Evolutionary conservation across 2,797 vertebrate genomes (phyloP).

Genomic region (Leuciscus waleckii): DNA sequence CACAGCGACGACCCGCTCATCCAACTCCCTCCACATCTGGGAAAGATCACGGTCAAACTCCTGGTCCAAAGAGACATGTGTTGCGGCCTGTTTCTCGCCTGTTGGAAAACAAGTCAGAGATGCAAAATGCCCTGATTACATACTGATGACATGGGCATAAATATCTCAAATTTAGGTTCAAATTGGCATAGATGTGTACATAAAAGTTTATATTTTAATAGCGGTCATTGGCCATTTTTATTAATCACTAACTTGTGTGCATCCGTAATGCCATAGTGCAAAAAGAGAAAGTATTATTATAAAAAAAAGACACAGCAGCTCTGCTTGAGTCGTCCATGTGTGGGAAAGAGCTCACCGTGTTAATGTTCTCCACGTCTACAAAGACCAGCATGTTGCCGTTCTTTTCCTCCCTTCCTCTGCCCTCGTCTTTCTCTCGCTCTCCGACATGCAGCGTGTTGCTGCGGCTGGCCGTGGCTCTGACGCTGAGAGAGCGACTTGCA

Average conservation of each 20-base stretch:
- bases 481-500: constrained; percentile 91
- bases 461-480: constrained; percentile 86
- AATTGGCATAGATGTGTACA: too few relatives aligned
- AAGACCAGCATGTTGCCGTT: constrained; percentile 88
- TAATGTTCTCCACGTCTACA: constrained; percentile 95
- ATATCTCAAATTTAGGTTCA: not conserved
- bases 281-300: not conserved
- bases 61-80: constrained; percentile 93
- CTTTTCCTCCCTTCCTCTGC: constrained; percentile 69
- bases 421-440: constrained; percentile 66
- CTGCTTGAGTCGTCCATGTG: not conserved
- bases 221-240: not conserved
- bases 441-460: constrained; percentile 88
- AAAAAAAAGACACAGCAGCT: not conserved
- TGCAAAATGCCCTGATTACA: not conserved
- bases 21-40: constrained; percentile 90
- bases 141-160: not conserved
- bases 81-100: constrained; percentile 99
- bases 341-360: constrained; percentile 82
- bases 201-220: not conserved
- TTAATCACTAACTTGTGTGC: not conserved
- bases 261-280: not conserved
- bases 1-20: constrained; percentile 89
- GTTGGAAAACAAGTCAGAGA: not conserved
- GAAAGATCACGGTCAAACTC: constrained; percentile 90